A percentile compares a stretch with the other conserved stretches of the same genome.
phyloP scores from a whole-genome alignment of 2,888 invertebrate species.

The Dasypogon diadema region DNA sequence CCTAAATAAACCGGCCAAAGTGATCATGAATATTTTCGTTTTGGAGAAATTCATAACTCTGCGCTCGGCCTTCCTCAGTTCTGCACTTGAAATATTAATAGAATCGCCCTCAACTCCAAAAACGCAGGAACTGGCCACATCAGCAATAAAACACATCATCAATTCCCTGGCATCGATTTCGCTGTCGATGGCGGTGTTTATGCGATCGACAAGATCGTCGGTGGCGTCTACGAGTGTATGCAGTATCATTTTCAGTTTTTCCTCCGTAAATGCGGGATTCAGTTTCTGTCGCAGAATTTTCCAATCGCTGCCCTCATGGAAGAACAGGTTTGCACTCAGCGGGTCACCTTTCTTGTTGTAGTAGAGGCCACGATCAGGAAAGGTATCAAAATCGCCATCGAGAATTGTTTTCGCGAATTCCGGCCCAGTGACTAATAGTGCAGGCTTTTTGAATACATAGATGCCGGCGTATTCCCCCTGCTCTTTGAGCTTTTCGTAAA shows the following conservation, averaged over 20 bases:
- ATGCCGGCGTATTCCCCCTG: conserved; percentile 53
- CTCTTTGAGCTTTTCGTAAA: conserved; percentile 54
- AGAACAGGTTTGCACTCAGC: conserved; percentile 56
- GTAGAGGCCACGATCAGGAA: conserved; percentile 56
- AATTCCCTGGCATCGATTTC: conserved; percentile 56
- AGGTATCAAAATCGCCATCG: conserved; percentile 54
- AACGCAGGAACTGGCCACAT: conserved; percentile 61
- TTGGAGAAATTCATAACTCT: conserved; percentile 51
- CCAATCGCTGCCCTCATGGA: conserved; percentile 56
- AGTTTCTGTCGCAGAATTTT: conserved; percentile 54
- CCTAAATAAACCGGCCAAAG: conserved; percentile 45
- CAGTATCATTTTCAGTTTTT: conserved; percentile 57
- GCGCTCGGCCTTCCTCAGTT: conserved; percentile 59
- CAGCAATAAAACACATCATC: conserved; percentile 55
- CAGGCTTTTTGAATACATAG: conserved; percentile 53
- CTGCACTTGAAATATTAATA: conserved; percentile 60
- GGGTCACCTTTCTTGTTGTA: conserved; percentile 56
- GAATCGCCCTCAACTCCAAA: conserved; percentile 66
- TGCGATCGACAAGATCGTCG: conserved; percentile 50
- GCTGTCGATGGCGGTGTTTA: conserved; percentile 15
- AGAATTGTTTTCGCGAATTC: conserved; percentile 55
- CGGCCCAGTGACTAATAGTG: conserved; percentile 49
- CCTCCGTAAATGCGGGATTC: conserved; percentile 56
- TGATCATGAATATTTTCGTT: conserved; percentile 16
- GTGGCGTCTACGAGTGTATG: conserved; percentile 54